Base-by-base conservation (phyloP, 2,113 vertebrate genomes). In the Bostrychus sinensis region DNA sequence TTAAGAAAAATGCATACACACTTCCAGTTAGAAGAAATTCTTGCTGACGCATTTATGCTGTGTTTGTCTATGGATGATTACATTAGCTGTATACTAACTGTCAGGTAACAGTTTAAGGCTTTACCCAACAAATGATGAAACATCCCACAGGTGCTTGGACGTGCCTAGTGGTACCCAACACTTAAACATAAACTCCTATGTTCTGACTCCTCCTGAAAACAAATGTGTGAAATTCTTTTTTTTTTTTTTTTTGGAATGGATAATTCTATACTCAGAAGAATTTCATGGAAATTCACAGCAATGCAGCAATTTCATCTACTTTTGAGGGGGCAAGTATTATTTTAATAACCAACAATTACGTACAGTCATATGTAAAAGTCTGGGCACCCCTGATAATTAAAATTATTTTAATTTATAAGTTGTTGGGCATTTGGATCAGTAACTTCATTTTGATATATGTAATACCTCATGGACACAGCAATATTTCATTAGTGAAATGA, bases 131-230 rank as follows among this genome's bases (percentile, higher is more conserved):
- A 67, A 58, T 37, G 32, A 62, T 36, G 9, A 17, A 78, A 50
- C 67, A 58, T 66, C 73, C 30, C 53, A 61, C 70, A 72, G 57
- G 77, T 82, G 48, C 73, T 67, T 72, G 73, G 79, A 80, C 7
- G 70, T 78, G 73, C 76, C 70, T 61, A 39, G 73, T 43, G 0
- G 63, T 36, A 57, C 63, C 36, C 38, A 62, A 59, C 72, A 74
- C 66, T 28, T 41, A 58, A 8, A 66, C 48, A 61, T 53, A 53
- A 68, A 41, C 48, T 22, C 23, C 51, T 41, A 13, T 53, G 43
- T 38, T 60, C 67, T 62, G 63, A 62, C 36, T 42, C 76, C 58
- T 16, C 50, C 58, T 66, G 65, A 76, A 73, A 64, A 73, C 68
- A 74, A 66, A 46, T 30, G 25, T 30, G 16, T 30, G 25, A 51